Base-by-base conservation (phyloP, 2,797 vertebrate genomes). In the Orestias chungarensis region DNA sequence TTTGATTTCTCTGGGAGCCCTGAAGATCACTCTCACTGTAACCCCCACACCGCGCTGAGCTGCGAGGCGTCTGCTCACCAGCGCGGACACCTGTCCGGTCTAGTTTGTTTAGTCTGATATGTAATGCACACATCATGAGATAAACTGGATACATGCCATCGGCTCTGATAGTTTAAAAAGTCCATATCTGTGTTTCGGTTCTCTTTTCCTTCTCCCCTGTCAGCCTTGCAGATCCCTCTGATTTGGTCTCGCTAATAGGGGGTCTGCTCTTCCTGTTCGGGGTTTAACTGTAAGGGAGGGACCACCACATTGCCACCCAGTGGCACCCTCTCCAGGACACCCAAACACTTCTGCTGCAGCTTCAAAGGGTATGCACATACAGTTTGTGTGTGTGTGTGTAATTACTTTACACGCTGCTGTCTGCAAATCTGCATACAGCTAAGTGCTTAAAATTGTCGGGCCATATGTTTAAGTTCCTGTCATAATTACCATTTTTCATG, bases 231-330 rank as follows among this genome's bases (percentile, higher is more conserved):
- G 84, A 91, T 92, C 88, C 86, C 90, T 93, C 83, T 94, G 93
- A 94, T 93, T 92, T 90, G 89, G 78, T 68, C 72, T 44, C 35
- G 72, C 87, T 93, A 94, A 93, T 92, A 82, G 83, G 86, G 89
- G 91, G 88, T 89, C 90, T 87, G 82, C 69, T 87, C 87, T 92
- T 94, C 91, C 93, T 90, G 86, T 91, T 81, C 69, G 83, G 59
- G 89, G 85, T 93, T 94, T 90, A 90, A 86, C 88, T 83, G 80
- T 81, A 80, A 88, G 89, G 91, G 92, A 90, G 90, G 90, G 84
- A 89, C 82, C 81, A 83, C 82, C 87, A 90, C 79, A 89, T 79
- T 81, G 78, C 89, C 87, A 87, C 87, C 89, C 82, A 89, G 88
- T 90, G 76, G 49, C 91, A 86, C 86, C 88, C 85, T 87, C 78